phyloP scores from a whole-genome alignment of 1,140 invertebrate genomes.

The Pogonomyrmex californicus region DNA sequence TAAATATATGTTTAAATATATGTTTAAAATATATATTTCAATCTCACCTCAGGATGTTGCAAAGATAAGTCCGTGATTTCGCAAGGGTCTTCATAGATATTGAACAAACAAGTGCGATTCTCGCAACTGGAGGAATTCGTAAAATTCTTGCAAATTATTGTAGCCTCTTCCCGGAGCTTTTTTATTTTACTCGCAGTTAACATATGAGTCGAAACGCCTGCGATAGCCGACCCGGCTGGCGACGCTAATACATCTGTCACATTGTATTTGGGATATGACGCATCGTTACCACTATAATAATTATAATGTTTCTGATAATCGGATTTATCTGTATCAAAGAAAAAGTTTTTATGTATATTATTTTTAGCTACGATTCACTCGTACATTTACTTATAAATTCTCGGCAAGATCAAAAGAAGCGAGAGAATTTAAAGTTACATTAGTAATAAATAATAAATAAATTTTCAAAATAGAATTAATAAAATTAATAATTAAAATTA shows the following conservation, averaged over 20 bases:
- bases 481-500: too few relatives aligned
- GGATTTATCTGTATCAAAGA: constrained; percentile 10
- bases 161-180: constrained; percentile 69
- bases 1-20: background rate
- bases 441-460: background rate
- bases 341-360: background rate
- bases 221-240: constrained; percentile 71
- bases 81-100: constrained; percentile 82
- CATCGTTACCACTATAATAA: constrained; percentile 68
- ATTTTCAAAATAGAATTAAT: background rate
- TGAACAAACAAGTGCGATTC: constrained; percentile 78
- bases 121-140: constrained; percentile 67
- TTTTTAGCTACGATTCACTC: background rate
- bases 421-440: background rate
- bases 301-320: constrained; percentile 74
- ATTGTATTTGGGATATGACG: constrained; percentile 76
- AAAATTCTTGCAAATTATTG: constrained; percentile 70
- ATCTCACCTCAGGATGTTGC: constrained; percentile 73
- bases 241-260: constrained; percentile 72
- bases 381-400: background rate
- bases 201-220: background rate
- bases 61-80: constrained; percentile 80
- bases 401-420: background rate
- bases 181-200: constrained; percentile 49
- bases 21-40: background rate